Percentiles rank a stretch among this genome's conserved stretches.
Conservation (phyloP, 2,888 invertebrate species). For the Drosophila antonietae region DNA sequence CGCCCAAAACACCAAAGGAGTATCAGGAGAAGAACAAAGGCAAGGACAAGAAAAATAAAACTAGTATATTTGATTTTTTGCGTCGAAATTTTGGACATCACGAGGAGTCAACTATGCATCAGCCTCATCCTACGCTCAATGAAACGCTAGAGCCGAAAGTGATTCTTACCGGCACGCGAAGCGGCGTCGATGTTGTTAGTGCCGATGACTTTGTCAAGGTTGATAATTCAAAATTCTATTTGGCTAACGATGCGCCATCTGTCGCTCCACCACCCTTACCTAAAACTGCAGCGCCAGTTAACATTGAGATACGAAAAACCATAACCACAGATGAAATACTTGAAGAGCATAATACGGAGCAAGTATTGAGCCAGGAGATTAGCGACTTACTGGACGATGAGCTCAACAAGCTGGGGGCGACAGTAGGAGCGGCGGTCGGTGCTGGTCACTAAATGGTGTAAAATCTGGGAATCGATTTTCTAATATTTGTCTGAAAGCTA, state of each 20-base stretch:
- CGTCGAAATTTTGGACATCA: constrained; percentile 83
- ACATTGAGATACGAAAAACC: constrained; percentile 82
- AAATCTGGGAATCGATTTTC: neutral
- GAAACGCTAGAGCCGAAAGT: constrained; percentile 57
- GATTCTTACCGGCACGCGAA: constrained; percentile 56
- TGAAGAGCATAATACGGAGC: constrained; percentile 78
- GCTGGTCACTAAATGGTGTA: constrained; percentile 34
- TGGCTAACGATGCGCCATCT: constrained; percentile 64
- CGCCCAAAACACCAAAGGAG: constrained; percentile 55
- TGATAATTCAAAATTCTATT: constrained; percentile 83
- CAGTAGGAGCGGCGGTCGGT: constrained; percentile 18
- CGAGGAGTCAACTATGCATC: constrained; percentile 63
- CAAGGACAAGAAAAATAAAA: constrained; percentile 80
- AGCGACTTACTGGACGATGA: constrained; percentile 83
- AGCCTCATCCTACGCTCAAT: constrained; percentile 52
- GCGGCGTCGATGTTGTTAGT: constrained; percentile 75
- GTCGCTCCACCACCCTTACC: constrained; percentile 64
- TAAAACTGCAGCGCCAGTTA: constrained; percentile 80
- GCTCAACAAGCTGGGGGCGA: constrained; percentile 75
- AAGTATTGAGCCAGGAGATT: constrained; percentile 81
- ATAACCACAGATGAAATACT: constrained; percentile 82
- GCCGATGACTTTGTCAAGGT: constrained; percentile 71
- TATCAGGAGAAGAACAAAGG: constrained; percentile 23
- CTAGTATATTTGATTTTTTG: constrained; percentile 84
- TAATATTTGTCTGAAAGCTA: constrained; percentile 8